Evolutionary conservation across 2,113 vertebrate genomes (phyloP).

Genomic region (Sterrhoptilus dennistouni): DNA sequence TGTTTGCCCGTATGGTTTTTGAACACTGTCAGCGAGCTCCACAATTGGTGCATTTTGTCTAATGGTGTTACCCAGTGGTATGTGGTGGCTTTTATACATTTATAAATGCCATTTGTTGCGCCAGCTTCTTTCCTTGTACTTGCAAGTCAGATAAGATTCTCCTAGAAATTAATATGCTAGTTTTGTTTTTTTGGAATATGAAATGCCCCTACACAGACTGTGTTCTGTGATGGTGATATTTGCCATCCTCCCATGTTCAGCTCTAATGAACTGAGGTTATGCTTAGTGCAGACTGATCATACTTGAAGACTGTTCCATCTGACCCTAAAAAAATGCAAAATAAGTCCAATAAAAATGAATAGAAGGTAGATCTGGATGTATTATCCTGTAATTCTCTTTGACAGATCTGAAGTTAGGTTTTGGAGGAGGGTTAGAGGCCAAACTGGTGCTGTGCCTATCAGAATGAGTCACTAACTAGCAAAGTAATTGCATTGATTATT

Average conservation of each 20-base stretch:
- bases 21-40: neutral
- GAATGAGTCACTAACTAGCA: slow-evolving; percentile 49
- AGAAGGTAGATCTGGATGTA: neutral
- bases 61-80: accelerated
- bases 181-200: neutral
- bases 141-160: neutral
- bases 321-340: neutral
- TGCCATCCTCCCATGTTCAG: neutral
- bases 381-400: neutral
- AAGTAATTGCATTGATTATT: slow-evolving; percentile 62
- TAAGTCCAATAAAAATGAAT: neutral
- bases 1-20: neutral
- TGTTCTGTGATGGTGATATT: slow-evolving; percentile 30
- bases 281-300: neutral
- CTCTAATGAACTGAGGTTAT: neutral
- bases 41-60: neutral
- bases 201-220: neutral
- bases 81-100: neutral
- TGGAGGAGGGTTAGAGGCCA: slow-evolving; percentile 16
- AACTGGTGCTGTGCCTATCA: slow-evolving; percentile 22
- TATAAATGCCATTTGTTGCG: neutral
- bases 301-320: neutral
- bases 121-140: neutral
- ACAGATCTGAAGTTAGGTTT: neutral
- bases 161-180: neutral